Conservation (phyloP, 1,140 invertebrate species). For the Euura lappo region DNA sequence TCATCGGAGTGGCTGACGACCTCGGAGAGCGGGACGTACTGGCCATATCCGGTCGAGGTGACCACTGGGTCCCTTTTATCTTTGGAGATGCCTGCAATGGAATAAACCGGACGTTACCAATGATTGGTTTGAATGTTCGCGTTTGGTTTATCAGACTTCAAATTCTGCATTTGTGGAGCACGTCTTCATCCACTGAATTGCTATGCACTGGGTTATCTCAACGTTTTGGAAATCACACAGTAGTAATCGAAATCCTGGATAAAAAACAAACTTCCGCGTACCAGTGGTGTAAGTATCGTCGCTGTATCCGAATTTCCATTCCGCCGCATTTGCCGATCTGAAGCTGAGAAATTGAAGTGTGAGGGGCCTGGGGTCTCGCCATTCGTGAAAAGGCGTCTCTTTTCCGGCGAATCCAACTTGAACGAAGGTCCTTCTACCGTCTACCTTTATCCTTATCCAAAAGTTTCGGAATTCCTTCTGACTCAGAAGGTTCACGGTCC, state of each 20-base stretch:
- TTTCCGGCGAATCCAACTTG: slow-evolving; percentile 21
- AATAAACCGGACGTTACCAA: neutral
- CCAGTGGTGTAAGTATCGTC: slow-evolving; percentile 17
- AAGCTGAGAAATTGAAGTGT: slow-evolving; percentile 22
- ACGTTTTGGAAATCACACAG: too few relatives aligned
- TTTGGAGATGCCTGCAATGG: slow-evolving; percentile 15
- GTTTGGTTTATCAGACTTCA: too few relatives aligned
- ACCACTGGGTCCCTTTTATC: slow-evolving; percentile 18
- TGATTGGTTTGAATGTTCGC: too few relatives aligned
- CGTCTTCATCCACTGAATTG: too few relatives aligned
- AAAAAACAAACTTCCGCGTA: slow-evolving; percentile 1
- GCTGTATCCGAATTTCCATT: slow-evolving; percentile 20
- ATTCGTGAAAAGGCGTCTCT: slow-evolving; percentile 23
- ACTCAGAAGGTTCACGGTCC: slow-evolving; percentile 21
- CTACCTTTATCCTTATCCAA: slow-evolving; percentile 17
- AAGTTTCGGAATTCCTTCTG: slow-evolving; percentile 23
- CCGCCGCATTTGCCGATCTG: slow-evolving; percentile 17
- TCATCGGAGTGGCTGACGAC: slow-evolving; percentile 22
- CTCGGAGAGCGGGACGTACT: slow-evolving; percentile 20
- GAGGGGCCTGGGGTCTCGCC: slow-evolving; percentile 22
- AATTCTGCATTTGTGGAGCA: too few relatives aligned
- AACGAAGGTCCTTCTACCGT: slow-evolving; percentile 14
- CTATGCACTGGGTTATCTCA: too few relatives aligned
- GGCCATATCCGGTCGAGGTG: slow-evolving; percentile 22
- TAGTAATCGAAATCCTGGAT: neutral